Evolutionary conservation across 2,888 invertebrate species (phyloP).

Genomic region (Drosophila merina): DNA sequence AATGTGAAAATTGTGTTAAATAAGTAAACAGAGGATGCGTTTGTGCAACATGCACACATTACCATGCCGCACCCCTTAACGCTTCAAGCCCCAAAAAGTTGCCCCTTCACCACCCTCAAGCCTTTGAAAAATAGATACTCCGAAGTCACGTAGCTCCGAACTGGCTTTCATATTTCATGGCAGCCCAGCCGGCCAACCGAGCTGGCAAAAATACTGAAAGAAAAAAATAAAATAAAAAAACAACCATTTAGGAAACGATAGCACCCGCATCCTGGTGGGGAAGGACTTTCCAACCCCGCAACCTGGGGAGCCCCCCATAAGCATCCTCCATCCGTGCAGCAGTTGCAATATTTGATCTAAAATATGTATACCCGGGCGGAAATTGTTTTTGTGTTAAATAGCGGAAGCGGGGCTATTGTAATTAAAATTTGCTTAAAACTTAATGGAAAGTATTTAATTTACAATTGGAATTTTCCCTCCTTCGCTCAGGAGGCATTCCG

Average conservation of each 20-base stretch:
- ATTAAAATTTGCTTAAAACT: constrained; percentile 64
- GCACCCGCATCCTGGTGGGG: constrained; percentile 4
- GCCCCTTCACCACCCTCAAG: background rate
- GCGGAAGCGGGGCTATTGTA: constrained; percentile 53
- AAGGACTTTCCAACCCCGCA: background rate
- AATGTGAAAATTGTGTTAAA: constrained; percentile 75
- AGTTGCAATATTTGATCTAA: constrained; percentile 51
- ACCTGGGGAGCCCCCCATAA: background rate
- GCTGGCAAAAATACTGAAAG: constrained; percentile 3
- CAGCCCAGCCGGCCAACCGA: constrained; percentile 30
- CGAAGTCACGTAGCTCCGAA: constrained; percentile 62
- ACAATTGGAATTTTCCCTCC: constrained; percentile 27
- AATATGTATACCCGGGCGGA: constrained; percentile 55
- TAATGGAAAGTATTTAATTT: constrained; percentile 38
- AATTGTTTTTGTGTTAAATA: constrained; percentile 60
- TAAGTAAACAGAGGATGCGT: constrained; percentile 72
- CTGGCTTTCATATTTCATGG: constrained; percentile 56
- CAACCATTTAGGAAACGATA: constrained; percentile 22
- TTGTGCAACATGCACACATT: constrained; percentile 33
- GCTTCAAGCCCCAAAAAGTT: background rate
- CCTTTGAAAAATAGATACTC: constrained; percentile 31
- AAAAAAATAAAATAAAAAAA: constrained; percentile 1
- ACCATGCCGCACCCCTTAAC: constrained; percentile 3
- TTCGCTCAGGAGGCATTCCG: constrained; percentile 11
- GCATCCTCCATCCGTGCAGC: constrained; percentile 15